These are phyloP conservation scores for Remorina albescens DNA, from an alignment of 2,797 vertebrate genomes.

Conservation along the genomic window DNA sequence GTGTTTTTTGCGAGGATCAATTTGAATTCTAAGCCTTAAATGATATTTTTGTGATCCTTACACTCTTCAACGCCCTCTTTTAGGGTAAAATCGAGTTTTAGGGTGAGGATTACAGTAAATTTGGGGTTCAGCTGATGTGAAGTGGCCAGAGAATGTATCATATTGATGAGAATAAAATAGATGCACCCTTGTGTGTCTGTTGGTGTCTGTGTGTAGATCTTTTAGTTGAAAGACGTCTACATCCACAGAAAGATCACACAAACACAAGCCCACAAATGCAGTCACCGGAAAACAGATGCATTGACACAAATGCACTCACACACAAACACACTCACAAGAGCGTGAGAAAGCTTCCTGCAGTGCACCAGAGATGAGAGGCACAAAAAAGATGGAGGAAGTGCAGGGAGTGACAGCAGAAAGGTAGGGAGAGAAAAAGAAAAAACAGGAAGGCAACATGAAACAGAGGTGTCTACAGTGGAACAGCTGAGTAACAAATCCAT, in stretches of 20 bases:
- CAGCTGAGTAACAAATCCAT: conserved; percentile 49
- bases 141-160: no score
- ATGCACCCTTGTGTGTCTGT: background rate
- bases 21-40: background rate
- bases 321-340: background rate
- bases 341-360: conserved; percentile 52
- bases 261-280: conserved; percentile 9
- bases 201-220: conserved; percentile 15
- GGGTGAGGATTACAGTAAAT: background rate
- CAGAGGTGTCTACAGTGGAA: conserved; percentile 45
- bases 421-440: conserved; percentile 15
- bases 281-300: conserved; percentile 10
- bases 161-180: background rate
- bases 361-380: conserved; percentile 59
- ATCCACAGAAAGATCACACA: conserved; percentile 33
- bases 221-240: conserved; percentile 35
- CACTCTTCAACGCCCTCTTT: background rate
- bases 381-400: conserved; percentile 51
- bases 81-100: background rate
- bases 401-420: conserved; percentile 62
- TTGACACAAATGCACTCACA: background rate
- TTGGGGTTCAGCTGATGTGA: background rate
- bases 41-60: background rate
- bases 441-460: conserved; percentile 51
- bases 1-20: background rate